A percentile compares a stretch with the other conserved stretches of the same genome.
phyloP scores from a whole-genome alignment of 2,113 vertebrate species.

The Rhea americana region DNA sequence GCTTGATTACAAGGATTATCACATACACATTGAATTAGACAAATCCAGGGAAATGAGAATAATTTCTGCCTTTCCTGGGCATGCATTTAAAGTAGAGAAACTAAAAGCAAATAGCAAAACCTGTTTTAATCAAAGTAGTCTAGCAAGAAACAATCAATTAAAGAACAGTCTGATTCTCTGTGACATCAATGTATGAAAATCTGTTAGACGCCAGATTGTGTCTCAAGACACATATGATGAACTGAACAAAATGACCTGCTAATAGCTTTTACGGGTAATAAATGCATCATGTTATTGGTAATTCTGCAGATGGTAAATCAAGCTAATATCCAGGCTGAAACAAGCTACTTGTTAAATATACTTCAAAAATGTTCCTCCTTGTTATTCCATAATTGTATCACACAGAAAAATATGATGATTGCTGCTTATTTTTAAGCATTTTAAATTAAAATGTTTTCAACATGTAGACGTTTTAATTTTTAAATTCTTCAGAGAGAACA shows the following conservation, averaged over 20 bases:
- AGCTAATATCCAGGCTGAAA: conserved; percentile 84
- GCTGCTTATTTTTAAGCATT: conserved; percentile 70
- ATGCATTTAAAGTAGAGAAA: conserved; percentile 77
- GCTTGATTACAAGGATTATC: conserved; percentile 73
- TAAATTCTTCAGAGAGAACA: conserved; percentile 65
- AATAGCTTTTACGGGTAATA: conserved; percentile 91
- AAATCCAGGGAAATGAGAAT: conserved; percentile 75
- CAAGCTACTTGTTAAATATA: conserved; percentile 86
- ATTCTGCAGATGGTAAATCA: conserved; percentile 90
- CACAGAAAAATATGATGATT: conserved; percentile 72
- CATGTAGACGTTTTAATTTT: conserved; percentile 74
- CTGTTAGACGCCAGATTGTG: conserved; percentile 90
- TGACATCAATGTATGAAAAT: conserved; percentile 89
- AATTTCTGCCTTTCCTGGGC: conserved; percentile 73
- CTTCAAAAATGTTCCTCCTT: conserved; percentile 76
- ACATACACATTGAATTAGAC: conserved; percentile 73
- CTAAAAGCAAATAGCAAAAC: conserved; percentile 83
- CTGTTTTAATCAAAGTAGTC: conserved; percentile 88
- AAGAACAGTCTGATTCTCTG: conserved; percentile 88
- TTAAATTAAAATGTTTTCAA: conserved; percentile 76
- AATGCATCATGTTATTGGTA: conserved; percentile 90
- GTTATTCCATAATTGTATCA: conserved; percentile 74
- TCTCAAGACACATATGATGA: conserved; percentile 90
- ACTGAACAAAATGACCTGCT: conserved; percentile 89
- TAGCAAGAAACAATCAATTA: conserved; percentile 90